phyloP scores from a whole-genome alignment of 2,888 invertebrate species.

The Congeria kusceri region DNA sequence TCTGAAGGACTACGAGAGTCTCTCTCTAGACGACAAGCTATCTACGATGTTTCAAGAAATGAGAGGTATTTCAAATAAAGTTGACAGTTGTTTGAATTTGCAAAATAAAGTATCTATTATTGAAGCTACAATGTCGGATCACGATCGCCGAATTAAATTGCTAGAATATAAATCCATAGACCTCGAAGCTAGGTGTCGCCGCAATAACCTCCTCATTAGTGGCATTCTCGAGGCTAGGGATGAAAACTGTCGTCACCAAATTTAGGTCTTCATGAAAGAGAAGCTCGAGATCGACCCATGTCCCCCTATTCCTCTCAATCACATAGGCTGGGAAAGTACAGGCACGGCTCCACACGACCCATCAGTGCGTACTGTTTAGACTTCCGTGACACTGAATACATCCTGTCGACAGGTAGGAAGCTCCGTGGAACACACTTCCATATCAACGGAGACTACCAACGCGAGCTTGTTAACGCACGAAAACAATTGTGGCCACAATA shows the following conservation, averaged over 20 bases:
- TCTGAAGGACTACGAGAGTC: too few relatives aligned
- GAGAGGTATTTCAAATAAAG: too few relatives aligned
- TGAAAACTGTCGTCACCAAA: background rate
- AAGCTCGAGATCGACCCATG: constrained; percentile 7
- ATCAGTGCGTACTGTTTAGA: constrained; percentile 11
- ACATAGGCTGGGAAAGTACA: constrained; percentile 13
- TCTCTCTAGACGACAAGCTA: too few relatives aligned
- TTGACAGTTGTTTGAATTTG: too few relatives aligned
- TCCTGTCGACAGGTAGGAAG: constrained; percentile 12
- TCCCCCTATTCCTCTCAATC: constrained; percentile 13
- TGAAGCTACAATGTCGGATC: background rate
- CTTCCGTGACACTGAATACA: constrained; percentile 4
- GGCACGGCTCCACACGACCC: constrained; percentile 1
- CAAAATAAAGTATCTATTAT: too few relatives aligned
- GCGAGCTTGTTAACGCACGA: background rate
- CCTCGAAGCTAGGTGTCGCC: constrained; percentile 11
- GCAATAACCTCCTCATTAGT: constrained; percentile 15
- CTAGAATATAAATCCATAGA: constrained; percentile 20
- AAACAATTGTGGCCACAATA: constrained; percentile 11
- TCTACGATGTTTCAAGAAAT: too few relatives aligned
- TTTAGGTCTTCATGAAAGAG: background rate
- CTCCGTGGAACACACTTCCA: background rate
- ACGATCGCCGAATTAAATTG: background rate
- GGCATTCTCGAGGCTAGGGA: constrained; percentile 1
- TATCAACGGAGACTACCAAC: background rate